Base-by-base conservation (phyloP, 2,113 vertebrate species). In the Nothobranchius kuhntae region DNA sequence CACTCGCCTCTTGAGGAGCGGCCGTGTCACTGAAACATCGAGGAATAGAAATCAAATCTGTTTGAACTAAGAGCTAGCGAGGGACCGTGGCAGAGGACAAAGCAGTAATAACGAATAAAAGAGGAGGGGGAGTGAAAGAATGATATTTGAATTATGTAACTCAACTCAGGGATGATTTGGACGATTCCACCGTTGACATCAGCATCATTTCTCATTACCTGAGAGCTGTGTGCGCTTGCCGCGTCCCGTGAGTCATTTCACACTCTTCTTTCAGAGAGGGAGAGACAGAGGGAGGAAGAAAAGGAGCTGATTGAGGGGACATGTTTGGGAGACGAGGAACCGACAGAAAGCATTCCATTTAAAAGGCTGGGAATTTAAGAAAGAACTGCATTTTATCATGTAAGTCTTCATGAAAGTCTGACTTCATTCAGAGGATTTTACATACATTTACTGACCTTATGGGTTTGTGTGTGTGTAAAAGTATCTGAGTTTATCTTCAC, bases 181-280 rank as follows among this genome's bases (percentile, higher is more conserved):
- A 89, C 77, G 74, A 89, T 86, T 90, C 85, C 78, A 85, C 71
- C 82, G 80, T 81, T 89, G 91, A 92, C 91, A 90, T 85, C 78
- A 78, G 89, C 88, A 92, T 92, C 85, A 91, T 92, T 91, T 92
- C 89, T 91, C 89, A 92, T 91, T 91, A 91, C 88, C 87, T 91
- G 89, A 75, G 90, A 77, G 73, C 82, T 15, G 67, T 53, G 82
- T 84, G 80, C 72, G 75, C 79, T 76, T 65, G 56, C 51, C 65
- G 64, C 81, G 52, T 89, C 88, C 87, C 79, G n/a, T 62, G 86
- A 89, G 86, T 86, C 81, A 80, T 89, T 76, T 83, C 82, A 78
- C 71, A 69, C 83, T 76, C 71, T 7, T 69, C 75, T 77, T 76
- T 75, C 70, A 74, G 62, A 75, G 57, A 46, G 15, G 55, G 75